Base-by-base conservation (phyloP, 2,888 invertebrate genomes). In the Iphiclides podalirius region DNA sequence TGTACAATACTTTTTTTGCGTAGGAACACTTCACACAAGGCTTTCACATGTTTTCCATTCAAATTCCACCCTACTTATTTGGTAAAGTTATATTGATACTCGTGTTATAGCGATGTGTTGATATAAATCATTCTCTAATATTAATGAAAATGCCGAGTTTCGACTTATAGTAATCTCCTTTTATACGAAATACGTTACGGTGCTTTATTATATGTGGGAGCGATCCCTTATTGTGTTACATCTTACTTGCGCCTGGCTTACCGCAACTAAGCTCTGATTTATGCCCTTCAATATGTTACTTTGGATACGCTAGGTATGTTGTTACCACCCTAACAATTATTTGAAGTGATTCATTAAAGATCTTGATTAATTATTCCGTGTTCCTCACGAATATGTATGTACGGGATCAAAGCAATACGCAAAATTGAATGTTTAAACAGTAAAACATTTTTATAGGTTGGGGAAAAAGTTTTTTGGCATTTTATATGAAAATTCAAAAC, bases 241-340 rank as follows among this genome's bases (percentile, higher is more conserved):
- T 40, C 31, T 50, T 31, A 23, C 44, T 44, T 28, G 34, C 17
- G 26, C 28, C 40, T 45, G 34, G 40, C 50, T 45, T 40, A 50
- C 44, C 50, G 26, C 44, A 50, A 34, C 50, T 50, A 50, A 45
- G 45, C 45, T 40, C 28, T 40, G 44, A 50, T 50, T 50, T 40
- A 50, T 45, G 44, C 35, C 40, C 36, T 45, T 17, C 40, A 41
- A 50, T 50, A 44, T 50, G 40, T 50, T 40, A 45, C n/a, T 36
- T 40, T 31, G 36, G 41, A 15, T 23, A 15, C 33, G 38, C 34
- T 36, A 20, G 8, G 17, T 31, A 35, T 35, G 35, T 39, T 12
- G 35, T 50, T 50, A 26, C 28, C 40, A 20, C 40, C 35, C 16
- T 17, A 11, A 40, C 39, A 50, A 45, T 45, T 12, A 44, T 39